A percentile compares a stretch with the other conserved stretches of the same genome.
These are phyloP conservation scores for Drosophila pachea DNA, from an alignment of 1,140 invertebrate species.

Conservation along the genomic window DNA sequence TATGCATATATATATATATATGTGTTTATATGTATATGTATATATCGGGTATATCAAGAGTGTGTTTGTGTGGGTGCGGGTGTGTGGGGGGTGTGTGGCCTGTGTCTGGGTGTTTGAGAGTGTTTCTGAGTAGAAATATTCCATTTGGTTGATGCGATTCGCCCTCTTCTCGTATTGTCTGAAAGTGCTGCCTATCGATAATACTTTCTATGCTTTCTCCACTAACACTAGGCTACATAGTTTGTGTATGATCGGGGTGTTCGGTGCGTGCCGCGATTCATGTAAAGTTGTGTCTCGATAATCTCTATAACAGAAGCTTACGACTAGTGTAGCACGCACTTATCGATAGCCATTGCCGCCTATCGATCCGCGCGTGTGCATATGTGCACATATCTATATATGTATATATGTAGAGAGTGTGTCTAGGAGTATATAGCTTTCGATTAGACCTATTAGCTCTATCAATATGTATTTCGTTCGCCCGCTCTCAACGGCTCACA, in stretches of 20 bases:
- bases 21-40: conserved; percentile 16
- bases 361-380: too few species aligned
- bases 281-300: too few species aligned
- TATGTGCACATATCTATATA: too few species aligned
- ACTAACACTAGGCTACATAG: conserved; percentile 63
- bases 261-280: too few species aligned
- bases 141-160: conserved; percentile 35
- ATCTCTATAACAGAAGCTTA: background rate
- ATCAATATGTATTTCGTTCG: conserved; percentile 70
- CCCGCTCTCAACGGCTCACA: conserved; percentile 1
- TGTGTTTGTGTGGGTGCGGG: too few species aligned
- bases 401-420: too few species aligned
- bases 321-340: conserved; percentile 41
- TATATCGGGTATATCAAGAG: conserved; percentile 20
- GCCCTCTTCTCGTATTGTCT: conserved; percentile 62
- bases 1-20: conserved; percentile 26
- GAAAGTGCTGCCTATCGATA: conserved; percentile 64
- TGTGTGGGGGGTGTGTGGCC: too few species aligned
- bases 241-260: conserved; percentile 18
- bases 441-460: conserved; percentile 40
- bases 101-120: too few species aligned
- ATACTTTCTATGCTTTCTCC: conserved; percentile 2
- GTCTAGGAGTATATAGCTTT: conserved; percentile 7
- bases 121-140: conserved; percentile 35
- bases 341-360: too few species aligned